A percentile compares a stretch with the other conserved stretches of the same genome.
These are phyloP conservation scores for Dendrolimus punctatus DNA, from an alignment of 1,140 invertebrate genomes.

Conservation along the genomic window DNA sequence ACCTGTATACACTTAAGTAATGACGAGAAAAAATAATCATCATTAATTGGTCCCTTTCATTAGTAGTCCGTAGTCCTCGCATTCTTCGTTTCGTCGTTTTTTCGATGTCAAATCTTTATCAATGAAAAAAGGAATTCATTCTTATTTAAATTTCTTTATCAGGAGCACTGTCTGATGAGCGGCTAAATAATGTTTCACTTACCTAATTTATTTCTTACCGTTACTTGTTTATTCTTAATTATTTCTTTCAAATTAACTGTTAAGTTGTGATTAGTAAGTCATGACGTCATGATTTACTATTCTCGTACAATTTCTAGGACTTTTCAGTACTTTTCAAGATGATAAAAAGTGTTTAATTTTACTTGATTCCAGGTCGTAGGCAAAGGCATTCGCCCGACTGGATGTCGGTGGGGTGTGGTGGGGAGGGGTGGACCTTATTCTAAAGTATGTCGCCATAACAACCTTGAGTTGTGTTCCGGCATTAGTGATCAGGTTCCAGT, in stretches of 20 bases:
- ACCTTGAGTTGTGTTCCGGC: too few species aligned
- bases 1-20: conserved; percentile 41
- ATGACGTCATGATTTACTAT: too few species aligned
- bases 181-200: conserved; percentile 45
- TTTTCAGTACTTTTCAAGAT: too few species aligned
- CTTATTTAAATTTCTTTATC: conserved; percentile 67
- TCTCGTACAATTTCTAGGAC: too few species aligned
- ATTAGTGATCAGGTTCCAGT: too few species aligned
- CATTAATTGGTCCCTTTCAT: conserved; percentile 70
- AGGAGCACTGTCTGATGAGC: conserved; percentile 37
- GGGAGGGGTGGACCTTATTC: too few species aligned
- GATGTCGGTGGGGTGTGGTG: too few species aligned
- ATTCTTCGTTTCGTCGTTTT: conserved; percentile 61
- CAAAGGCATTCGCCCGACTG: too few species aligned
- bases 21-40: conserved; percentile 64
- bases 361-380: too few species aligned
- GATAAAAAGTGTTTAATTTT: too few species aligned
- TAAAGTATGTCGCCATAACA: too few species aligned
- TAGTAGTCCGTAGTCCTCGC: conserved; percentile 60
- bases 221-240: conserved; percentile 7
- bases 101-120: conserved; percentile 69
- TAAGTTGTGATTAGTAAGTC: too few species aligned
- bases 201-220: conserved; percentile 13
- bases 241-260: neutral
- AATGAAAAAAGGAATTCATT: conserved; percentile 69